These are phyloP conservation scores for Drosophila siamana DNA, from an alignment of 2,888 invertebrate genomes.

Conservation along the genomic window DNA sequence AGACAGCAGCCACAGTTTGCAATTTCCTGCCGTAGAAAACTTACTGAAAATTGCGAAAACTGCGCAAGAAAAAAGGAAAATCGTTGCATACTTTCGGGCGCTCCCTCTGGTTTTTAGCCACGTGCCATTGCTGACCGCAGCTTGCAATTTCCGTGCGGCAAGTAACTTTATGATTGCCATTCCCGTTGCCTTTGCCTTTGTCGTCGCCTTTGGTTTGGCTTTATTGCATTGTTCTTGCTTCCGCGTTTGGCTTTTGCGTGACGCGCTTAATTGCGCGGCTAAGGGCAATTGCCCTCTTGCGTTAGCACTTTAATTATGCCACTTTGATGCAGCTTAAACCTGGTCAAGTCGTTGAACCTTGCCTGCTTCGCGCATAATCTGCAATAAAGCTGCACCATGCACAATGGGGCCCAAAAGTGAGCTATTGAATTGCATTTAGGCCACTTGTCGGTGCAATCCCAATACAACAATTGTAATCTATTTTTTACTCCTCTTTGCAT, in stretches of 20 bases:
- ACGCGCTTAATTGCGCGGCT: slow-evolving; percentile 67
- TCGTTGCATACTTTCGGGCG: slow-evolving; percentile 30
- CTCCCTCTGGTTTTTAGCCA: slow-evolving; percentile 18
- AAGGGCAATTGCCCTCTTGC: slow-evolving; percentile 51
- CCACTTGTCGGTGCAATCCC: slow-evolving; percentile 55
- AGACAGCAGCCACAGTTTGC: slow-evolving; percentile 56
- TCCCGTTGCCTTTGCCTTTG: not conserved
- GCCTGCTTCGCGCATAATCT: not conserved
- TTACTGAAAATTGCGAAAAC: slow-evolving; percentile 42
- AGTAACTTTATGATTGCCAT: slow-evolving; percentile 71
- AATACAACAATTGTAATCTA: slow-evolving; percentile 47
- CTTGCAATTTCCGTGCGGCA: slow-evolving; percentile 74
- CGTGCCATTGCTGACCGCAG: slow-evolving; percentile 65
- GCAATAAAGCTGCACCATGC: slow-evolving; percentile 33
- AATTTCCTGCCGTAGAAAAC: slow-evolving; percentile 64
- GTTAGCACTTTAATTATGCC: slow-evolving; percentile 70
- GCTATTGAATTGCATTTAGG: slow-evolving; percentile 73
- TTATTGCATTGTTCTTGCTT: slow-evolving; percentile 8
- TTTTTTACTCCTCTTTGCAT: slow-evolving; percentile 8
- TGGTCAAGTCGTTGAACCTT: slow-evolving; percentile 61
- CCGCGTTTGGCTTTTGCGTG: slow-evolving; percentile 32
- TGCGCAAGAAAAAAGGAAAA: slow-evolving; percentile 27
- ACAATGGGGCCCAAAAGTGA: slow-evolving; percentile 58
- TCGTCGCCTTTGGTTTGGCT: slow-evolving; percentile 31
- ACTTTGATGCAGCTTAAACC: slow-evolving; percentile 29